phyloP scores from a whole-genome alignment of 2,113 vertebrate genomes.

The Egretta garzetta region DNA sequence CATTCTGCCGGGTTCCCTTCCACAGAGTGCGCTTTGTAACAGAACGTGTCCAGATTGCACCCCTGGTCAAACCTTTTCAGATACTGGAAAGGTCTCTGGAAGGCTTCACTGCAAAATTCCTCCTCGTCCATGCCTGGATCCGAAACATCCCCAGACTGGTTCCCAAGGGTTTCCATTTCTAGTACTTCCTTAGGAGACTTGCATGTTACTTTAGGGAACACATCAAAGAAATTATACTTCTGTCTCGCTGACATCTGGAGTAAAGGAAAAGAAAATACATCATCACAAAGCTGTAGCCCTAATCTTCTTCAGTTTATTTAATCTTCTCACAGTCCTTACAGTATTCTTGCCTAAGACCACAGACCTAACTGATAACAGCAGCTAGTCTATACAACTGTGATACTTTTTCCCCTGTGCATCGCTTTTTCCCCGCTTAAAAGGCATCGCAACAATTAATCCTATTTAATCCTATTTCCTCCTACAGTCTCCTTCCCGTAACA shows the following conservation, averaged over 20 bases:
- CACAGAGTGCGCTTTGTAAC: constrained; percentile 58
- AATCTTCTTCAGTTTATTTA: neutral
- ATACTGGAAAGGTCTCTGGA: constrained; percentile 94
- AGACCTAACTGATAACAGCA: neutral
- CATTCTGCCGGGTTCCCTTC: constrained; percentile 86
- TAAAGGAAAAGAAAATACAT: neutral
- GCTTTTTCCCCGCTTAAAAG: neutral
- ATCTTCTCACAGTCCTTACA: neutral
- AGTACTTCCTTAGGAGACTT: constrained; percentile 90
- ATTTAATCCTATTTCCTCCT: neutral
- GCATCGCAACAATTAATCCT: neutral
- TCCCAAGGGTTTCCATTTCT: constrained; percentile 65
- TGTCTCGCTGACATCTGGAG: constrained; percentile 11
- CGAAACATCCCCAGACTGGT: neutral
- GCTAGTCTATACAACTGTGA: neutral
- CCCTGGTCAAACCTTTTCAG: constrained; percentile 79
- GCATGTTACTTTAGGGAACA: constrained; percentile 90
- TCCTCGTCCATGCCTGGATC: constrained; percentile 86
- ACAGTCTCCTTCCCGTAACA: neutral
- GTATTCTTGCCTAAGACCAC: neutral
- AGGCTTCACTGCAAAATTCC: constrained; percentile 85
- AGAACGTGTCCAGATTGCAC: constrained; percentile 79
- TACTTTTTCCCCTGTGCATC: neutral
- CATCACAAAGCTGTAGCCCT: neutral
- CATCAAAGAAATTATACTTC: constrained; percentile 77